These are phyloP conservation scores for Salarias fasciatus DNA, from an alignment of 2,797 vertebrate species.

Conservation along the genomic window DNA sequence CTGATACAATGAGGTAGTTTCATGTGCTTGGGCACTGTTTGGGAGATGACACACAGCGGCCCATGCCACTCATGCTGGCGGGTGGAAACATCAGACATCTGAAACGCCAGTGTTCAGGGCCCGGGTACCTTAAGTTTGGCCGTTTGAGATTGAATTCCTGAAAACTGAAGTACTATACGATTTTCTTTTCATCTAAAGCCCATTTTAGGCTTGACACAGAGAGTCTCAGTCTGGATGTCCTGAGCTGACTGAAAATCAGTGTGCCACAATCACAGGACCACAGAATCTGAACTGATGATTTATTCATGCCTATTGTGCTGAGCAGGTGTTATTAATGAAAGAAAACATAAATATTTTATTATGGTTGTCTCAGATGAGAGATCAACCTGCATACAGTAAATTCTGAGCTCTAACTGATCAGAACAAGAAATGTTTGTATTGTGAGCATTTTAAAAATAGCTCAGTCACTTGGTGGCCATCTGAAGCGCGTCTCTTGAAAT, in stretches of 20 bases:
- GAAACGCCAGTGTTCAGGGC: slow-evolving; percentile 15
- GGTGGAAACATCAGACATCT: slow-evolving; percentile 16
- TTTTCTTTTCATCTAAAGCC: no score
- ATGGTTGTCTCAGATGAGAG: slow-evolving; percentile 10
- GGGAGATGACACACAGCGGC: slow-evolving; percentile 25
- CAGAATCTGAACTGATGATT: slow-evolving; percentile 34
- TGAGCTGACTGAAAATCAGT: background rate
- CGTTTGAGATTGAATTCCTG: slow-evolving; percentile 2
- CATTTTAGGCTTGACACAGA: no score
- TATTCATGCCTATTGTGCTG: slow-evolving; percentile 50
- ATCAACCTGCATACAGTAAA: slow-evolving; percentile 8
- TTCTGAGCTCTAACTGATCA: background rate
- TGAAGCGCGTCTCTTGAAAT: slow-evolving; percentile 33
- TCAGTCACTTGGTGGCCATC: slow-evolving; percentile 8
- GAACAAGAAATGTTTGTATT: background rate
- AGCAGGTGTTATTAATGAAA: slow-evolving; percentile 61
- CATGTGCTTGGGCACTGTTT: no score
- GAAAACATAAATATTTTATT: slow-evolving; percentile 66
- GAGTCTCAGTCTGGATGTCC: no score
- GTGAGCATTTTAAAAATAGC: background rate
- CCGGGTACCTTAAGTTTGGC: background rate
- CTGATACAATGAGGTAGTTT: no score
- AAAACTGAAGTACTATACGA: no score
- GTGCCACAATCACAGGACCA: slow-evolving; percentile 4
- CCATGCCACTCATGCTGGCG: background rate